Evolutionary conservation across 1,140 invertebrate genomes (phyloP), one percentile per base, ranked within the genome.

Genomic region (Lamellibrachia luymesi): DNA sequence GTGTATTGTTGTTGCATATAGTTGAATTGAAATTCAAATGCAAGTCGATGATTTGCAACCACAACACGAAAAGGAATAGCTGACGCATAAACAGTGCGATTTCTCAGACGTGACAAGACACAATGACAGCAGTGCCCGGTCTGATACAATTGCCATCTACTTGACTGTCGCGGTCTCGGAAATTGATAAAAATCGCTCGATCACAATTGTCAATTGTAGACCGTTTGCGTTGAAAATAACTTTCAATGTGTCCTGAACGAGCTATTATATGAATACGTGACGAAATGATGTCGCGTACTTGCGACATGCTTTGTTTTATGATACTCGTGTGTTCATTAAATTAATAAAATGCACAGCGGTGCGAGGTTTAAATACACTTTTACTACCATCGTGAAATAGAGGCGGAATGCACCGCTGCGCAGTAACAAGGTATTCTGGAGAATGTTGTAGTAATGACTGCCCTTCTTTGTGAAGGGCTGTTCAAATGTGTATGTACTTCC

Each of bases 11-110:
- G 38, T 80, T 80, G 64, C 13, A 80, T 80, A 80, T 80, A 2
- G 64, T 80, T 80, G 64, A 80, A 80, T 17, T 80, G 64, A 80
- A 80, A 80, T 80, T 80, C 64, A 80, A 80, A 80, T 80, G 64
- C 8, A 22, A 22, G 17, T 22, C 64, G 25, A 22, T 22, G 64
- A 17, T 22, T 80, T 22, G 17, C 17, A 22, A 80, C 13, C 64
- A 80, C 64, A 80, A 22, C 64, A 80, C 64, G 25, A 80, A 80
- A 80, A 22, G 64, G 2, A 80, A 2, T 22, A 80, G 17, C 64
- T 80, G 4, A 80, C 64, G 64, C 64, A 80, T 80, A 80, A 80
- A 80, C 8, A 17, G 64, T 80, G 52, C 6, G 0, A 22, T 80
- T 80, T 80, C 64, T 22, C 64, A 80, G 64, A 80, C 6, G 13